Base-by-base conservation (phyloP, 2,888 invertebrate genomes). In the Trachelus tabidus region DNA sequence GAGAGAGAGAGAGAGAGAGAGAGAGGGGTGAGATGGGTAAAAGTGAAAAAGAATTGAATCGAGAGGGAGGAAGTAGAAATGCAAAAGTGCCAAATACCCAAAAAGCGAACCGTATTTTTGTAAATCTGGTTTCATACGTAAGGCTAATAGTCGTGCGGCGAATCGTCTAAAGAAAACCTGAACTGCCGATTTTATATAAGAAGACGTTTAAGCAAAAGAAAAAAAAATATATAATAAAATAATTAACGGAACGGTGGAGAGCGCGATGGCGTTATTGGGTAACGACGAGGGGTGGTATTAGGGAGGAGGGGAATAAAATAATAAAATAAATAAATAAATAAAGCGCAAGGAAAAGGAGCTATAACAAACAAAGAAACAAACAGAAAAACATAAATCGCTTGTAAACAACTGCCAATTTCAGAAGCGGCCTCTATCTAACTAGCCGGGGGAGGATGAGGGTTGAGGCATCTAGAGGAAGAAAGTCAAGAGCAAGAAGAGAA, bases 111-210 rank as follows among this genome's bases (percentile, higher is more conserved):
- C 90, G 91, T 91, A 91, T 91, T 91, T 91, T 91, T 91, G 89
- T 91, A 91, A 91, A 89, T 88, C 89, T 88, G 90, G 87, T 91
- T 91, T 91, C 90, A 90, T 91, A 91, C 90, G 88, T 90, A 90
- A 89, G 88, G 88, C 87, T 89, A 88, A 87, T 73, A 90, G 86
- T 87, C 89, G 87, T 85, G 86, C 88, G 89, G 81, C 82, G 87
- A 89, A 83, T 85, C 85, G 68, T 74, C 68, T 77, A 79, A 79
- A 56, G 40, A 56, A 23, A 56, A 82, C 81, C 87, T 87, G 88
- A 91, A 91, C 91, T 91, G 91, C 91, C 91, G 89, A 90, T 91
- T 91, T 91, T 91, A 89, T 91, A 91, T 56, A 88, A 82, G 86
- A 83, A 81, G 85, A 87, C 83, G 85, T 88, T 87, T 85, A 85